Evolutionary conservation across 2,797 vertebrate genomes (phyloP), one percentile per base, ranked within the genome.

Genomic region (Labeo calbasu): DNA sequence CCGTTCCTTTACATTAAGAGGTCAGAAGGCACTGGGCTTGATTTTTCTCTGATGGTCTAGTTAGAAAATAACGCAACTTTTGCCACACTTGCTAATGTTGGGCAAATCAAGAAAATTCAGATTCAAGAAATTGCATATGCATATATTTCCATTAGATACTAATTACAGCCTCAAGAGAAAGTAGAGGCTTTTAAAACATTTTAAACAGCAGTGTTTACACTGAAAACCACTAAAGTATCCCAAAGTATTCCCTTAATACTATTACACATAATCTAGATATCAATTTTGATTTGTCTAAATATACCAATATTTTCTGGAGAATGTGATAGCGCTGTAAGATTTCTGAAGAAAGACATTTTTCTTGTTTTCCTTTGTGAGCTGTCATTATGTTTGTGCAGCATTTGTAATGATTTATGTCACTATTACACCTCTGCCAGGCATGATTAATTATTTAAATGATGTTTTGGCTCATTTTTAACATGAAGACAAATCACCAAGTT

Each of bases 391-490:
- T 83, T 85, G 25, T 40, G 13, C n/a, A 82, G 46, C 9, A 23
- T 55, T 66, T 12, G 4, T 57, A 43, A 66, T 88, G 83, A 89
- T 85, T 83, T 69, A 87, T 79, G 85, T 53, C 51, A 79, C 73
- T 82, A 84, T 86, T 83, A 80, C 59, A 80, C 65, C 28, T 71
- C 53, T 86, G 32, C 51, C 83, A 81, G 81, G 36, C 19, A 3
- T 43, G 12, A 82, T 88, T 83, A 28, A 85, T 84, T 71, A 70
- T 87, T 88, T 70, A 71, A 81, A 79, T 9, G 15, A 86, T 77
- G 51, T 48, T 72, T 83, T 10, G 46, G 36, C 80, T 79, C 55
- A 57, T 82, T 84, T 69, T 46, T 21, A 82, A 48, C 53, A 70
- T 55, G 51, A 82, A 53, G 50, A 78, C 79, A 51, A 51, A 77